These are phyloP conservation scores for Danio albolineatus DNA, from an alignment of 2,797 vertebrate species.

Conservation along the genomic window DNA sequence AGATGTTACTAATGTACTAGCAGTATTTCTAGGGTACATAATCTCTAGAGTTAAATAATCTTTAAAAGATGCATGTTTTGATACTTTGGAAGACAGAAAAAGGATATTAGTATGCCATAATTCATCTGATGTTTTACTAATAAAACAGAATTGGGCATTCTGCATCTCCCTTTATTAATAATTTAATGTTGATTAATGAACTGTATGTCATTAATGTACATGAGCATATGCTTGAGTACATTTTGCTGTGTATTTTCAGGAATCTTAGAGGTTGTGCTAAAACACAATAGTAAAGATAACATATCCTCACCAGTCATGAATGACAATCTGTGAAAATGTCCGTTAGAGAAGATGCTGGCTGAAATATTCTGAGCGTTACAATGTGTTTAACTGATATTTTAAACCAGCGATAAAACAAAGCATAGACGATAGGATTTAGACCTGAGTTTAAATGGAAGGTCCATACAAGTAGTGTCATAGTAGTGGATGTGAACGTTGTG, in stretches of 20 bases:
- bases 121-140: too few species aligned
- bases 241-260: background rate
- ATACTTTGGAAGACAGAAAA: too few species aligned
- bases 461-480: background rate
- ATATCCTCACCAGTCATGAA: background rate
- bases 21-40: too few species aligned
- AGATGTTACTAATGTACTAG: too few species aligned
- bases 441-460: background rate
- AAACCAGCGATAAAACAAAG: slow-evolving; percentile 20
- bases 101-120: too few species aligned
- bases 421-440: slow-evolving; percentile 1
- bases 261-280: background rate
- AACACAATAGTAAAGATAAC: background rate
- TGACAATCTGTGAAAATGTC: slow-evolving; percentile 4
- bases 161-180: too few species aligned
- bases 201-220: background rate
- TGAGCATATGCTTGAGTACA: background rate
- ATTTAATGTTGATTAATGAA: too few species aligned
- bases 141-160: too few species aligned
- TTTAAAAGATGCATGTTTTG: background rate
- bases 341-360: background rate
- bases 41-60: too few species aligned
- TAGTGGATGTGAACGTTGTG: background rate
- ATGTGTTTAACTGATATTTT: slow-evolving; percentile 15
- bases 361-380: background rate